Percentiles rank a stretch among this genome's conserved stretches.
Conservation (phyloP, 2,888 invertebrate species). For the Colletes collaris region DNA sequence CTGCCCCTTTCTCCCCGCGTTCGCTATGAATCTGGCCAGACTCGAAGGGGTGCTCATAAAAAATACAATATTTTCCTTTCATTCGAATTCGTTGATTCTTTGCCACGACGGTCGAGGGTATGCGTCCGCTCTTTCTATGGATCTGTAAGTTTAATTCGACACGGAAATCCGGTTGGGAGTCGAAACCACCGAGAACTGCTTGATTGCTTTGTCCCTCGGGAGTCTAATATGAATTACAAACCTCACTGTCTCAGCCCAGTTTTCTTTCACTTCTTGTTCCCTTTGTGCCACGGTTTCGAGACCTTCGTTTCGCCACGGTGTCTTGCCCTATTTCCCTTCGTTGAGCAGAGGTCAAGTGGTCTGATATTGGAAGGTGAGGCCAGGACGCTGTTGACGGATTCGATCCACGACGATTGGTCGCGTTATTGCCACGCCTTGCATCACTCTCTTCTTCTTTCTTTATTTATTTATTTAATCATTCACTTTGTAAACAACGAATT, state of each 20-base stretch:
- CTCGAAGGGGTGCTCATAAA: slow-evolving; percentile 43
- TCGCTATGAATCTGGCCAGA: not conserved
- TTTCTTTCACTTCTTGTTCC: no score
- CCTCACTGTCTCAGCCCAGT: slow-evolving; percentile 1
- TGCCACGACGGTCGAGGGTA: no score
- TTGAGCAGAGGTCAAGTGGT: slow-evolving; percentile 3
- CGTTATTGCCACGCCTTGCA: not conserved
- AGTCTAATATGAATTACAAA: slow-evolving; percentile 73
- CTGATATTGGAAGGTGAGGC: slow-evolving; percentile 5
- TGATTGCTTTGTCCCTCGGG: slow-evolving; percentile 71
- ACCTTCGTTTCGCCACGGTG: not conserved
- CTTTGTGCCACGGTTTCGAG: not conserved
- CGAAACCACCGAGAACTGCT: slow-evolving; percentile 43
- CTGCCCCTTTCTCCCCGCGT: not conserved
- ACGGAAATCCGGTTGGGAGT: slow-evolving; percentile 57
- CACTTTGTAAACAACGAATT: no score
- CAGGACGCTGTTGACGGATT: not conserved
- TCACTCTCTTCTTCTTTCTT: no score
- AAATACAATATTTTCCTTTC: slow-evolving; percentile 68
- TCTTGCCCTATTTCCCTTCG: slow-evolving; percentile 9
- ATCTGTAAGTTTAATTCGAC: slow-evolving; percentile 75
- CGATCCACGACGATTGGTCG: not conserved
- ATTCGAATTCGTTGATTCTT: slow-evolving; percentile 34
- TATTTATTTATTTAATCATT: no score
- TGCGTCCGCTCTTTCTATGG: slow-evolving; percentile 7